Evolutionary conservation across 2,797 vertebrate species (phyloP).

Genomic region (Etheostoma perlongum): DNA sequence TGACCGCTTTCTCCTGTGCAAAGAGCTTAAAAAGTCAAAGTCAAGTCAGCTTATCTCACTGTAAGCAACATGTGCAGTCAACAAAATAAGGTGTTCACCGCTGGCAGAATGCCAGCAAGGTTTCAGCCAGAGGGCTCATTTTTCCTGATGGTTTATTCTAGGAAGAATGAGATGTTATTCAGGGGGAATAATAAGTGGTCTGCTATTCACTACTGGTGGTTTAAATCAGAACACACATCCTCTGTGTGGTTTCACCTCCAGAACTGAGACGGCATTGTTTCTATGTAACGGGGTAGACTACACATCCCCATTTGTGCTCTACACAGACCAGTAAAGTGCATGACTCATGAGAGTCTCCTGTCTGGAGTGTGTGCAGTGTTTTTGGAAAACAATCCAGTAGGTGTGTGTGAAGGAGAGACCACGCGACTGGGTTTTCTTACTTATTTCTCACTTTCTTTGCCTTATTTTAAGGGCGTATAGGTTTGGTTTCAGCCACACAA

Average conservation of each 20-base stretch:
- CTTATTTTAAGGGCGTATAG: background rate
- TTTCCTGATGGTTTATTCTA: constrained; percentile 58
- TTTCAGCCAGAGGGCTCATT: constrained; percentile 50
- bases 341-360: constrained; percentile 55
- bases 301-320: constrained; percentile 29
- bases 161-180: constrained; percentile 60
- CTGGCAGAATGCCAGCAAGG: constrained; percentile 28
- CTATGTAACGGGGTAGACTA: constrained; percentile 35
- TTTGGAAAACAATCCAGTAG: constrained; percentile 28
- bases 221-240: constrained; percentile 68
- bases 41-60: constrained; percentile 19
- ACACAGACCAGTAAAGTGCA: constrained; percentile 44
- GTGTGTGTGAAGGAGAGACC: constrained; percentile 18
- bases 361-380: constrained; percentile 49
- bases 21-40: constrained; percentile 32
- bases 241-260: constrained; percentile 68
- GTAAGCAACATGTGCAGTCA: constrained; percentile 22
- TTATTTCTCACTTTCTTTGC: background rate
- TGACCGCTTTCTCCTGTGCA: constrained; percentile 29
- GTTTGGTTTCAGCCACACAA: constrained; percentile 17
- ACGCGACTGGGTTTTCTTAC: constrained; percentile 6
- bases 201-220: constrained; percentile 65
- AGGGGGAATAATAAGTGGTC: constrained; percentile 61
- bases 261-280: constrained; percentile 78
- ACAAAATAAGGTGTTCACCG: constrained; percentile 34